phyloP scores from a whole-genome alignment of 2,113 vertebrate species.

The Apaloderma vittatum region DNA sequence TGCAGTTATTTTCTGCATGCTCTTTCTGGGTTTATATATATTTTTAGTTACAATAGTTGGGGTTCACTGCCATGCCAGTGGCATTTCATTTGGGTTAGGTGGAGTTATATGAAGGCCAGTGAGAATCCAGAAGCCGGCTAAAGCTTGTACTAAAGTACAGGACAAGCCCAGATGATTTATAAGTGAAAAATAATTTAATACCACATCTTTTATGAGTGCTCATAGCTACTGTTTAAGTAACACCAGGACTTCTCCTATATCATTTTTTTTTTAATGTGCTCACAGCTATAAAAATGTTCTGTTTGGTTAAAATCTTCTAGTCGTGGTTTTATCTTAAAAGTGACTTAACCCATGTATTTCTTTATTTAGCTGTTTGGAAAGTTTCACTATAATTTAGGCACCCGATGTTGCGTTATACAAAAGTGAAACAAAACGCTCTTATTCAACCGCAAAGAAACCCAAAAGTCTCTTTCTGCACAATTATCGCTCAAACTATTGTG shows the following conservation, averaged over 20 bases:
- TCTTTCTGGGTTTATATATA: background rate
- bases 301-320: slow-evolving; percentile 47
- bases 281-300: slow-evolving; percentile 19
- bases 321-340: background rate
- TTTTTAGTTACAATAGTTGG: background rate
- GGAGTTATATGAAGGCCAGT: background rate
- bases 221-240: slow-evolving; percentile 52
- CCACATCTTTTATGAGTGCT: background rate
- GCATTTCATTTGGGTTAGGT: background rate
- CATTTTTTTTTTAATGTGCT: background rate
- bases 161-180: background rate
- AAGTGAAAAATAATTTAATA: slow-evolving; percentile 49
- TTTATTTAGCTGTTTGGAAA: slow-evolving; percentile 54
- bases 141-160: background rate
- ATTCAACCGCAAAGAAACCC: slow-evolving; percentile 44
- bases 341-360: background rate
- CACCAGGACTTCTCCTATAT: background rate
- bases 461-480: slow-evolving; percentile 50
- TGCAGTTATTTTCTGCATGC: background rate
- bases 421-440: slow-evolving; percentile 45
- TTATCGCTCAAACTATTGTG: slow-evolving; percentile 41
- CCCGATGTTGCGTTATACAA: slow-evolving; percentile 29
- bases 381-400: slow-evolving; percentile 34
- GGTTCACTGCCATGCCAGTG: background rate
- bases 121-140: background rate